These are phyloP conservation scores for Dolichomitus sp. DNA, from an alignment of 2,888 invertebrate species.

Conservation along the genomic window DNA sequence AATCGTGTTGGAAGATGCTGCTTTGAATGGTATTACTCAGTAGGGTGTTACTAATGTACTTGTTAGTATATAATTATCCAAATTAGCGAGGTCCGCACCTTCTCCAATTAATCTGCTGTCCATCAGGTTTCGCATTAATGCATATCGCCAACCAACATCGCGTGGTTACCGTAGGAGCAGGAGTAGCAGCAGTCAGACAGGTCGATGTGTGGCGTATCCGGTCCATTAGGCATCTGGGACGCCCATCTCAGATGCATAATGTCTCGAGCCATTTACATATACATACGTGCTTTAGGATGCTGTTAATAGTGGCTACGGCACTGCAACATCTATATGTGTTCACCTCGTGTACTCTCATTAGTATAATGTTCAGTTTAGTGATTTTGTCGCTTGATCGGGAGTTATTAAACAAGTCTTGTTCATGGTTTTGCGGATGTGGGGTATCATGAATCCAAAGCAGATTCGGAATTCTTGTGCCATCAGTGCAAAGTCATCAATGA, in stretches of 20 bases:
- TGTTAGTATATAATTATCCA: conserved; percentile 57
- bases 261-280: conserved; percentile 64
- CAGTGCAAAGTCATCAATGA: neutral
- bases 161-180: conserved; percentile 40
- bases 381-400: neutral
- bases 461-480: neutral
- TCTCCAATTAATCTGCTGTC: conserved; percentile 63
- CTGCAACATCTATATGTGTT: neutral
- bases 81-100: conserved; percentile 48
- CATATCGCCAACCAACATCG: conserved; percentile 54
- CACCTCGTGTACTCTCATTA: neutral
- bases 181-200: conserved; percentile 48
- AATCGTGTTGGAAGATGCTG: conserved; percentile 7
- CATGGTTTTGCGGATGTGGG: neutral
- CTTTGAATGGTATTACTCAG: conserved; percentile 33
- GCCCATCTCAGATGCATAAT: conserved; percentile 67
- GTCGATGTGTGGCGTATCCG: conserved; percentile 41
- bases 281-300: conserved; percentile 56
- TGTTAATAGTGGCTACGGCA: conserved; percentile 40
- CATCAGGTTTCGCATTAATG: conserved; percentile 65
- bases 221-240: conserved; percentile 68
- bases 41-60: conserved; percentile 29
- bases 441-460: neutral
- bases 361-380: conserved; percentile 7
- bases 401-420: neutral